A percentile compares a stretch with the other conserved stretches of the same genome.
These are phyloP conservation scores for Papilio xuthus DNA, from an alignment of 1,140 invertebrate species.

Conservation along the genomic window DNA sequence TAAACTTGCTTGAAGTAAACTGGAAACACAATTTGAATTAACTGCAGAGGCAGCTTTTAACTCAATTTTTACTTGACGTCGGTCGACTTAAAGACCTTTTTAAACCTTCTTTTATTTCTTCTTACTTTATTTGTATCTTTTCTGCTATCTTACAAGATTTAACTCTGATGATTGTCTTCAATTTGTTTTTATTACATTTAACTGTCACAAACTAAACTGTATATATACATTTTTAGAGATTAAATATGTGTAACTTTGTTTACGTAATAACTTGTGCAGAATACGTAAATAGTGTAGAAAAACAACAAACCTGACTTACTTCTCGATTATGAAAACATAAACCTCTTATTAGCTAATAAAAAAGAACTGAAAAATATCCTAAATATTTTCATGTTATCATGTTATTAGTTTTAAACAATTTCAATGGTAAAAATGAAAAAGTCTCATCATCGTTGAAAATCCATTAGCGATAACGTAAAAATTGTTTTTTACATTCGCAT, in stretches of 20 bases:
- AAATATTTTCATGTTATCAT: too few species aligned
- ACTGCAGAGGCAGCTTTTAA: constrained; percentile 15
- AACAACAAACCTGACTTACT: too few species aligned
- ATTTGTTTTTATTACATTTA: constrained; percentile 13
- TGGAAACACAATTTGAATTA: background rate
- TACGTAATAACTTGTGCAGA: too few species aligned
- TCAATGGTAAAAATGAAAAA: background rate
- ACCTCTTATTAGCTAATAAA: too few species aligned
- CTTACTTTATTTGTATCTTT: background rate
- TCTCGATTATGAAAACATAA: too few species aligned
- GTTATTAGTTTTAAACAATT: background rate
- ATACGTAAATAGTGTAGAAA: too few species aligned
- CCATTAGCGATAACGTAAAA: constrained; percentile 22
- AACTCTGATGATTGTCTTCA: constrained; percentile 5
- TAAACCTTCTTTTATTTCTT: background rate
- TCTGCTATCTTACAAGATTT: constrained; percentile 8
- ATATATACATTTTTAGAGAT: too few species aligned
- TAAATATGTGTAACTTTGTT: too few species aligned
- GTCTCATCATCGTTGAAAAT: constrained; percentile 9
- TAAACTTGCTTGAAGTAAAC: background rate
- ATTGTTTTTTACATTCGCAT: constrained; percentile 14
- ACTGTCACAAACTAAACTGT: background rate
- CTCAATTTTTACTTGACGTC: constrained; percentile 19
- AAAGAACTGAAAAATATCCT: too few species aligned
- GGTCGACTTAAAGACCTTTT: background rate